Evolutionary conservation across 1,140 invertebrate genomes (phyloP), one percentile per base, ranked within the genome.

Genomic region (Nebria ingens): DNA sequence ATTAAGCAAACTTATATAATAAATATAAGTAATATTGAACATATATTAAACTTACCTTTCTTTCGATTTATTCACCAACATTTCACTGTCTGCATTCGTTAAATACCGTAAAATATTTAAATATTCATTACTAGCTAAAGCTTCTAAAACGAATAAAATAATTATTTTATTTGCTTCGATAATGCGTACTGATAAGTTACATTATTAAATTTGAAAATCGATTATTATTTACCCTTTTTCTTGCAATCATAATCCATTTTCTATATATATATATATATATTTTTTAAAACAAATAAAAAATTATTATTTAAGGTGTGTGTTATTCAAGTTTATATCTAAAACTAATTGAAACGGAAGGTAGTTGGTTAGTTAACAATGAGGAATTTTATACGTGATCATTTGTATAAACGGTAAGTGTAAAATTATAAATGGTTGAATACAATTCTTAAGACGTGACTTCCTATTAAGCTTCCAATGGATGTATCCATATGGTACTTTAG

Each of bases 111-210:
- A 45, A 12, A 45, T 45, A 11, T 11, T 45, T 17, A 45, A 45
- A 45, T 45, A 45, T 45, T 45, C 40, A 45, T 17, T 45, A 45
- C 40, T 45, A 4, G 40, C 40, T 4, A 45, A 17, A 6, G 40
- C 40, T 6, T 45, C 40, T 45, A 17, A 17, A 45, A 45, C n/a
- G n/a, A 34, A n/a, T 29, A 29, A 29, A 29, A 29, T 29, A 6
- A 29, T 29, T 6, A 29, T 29, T 29, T 29, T 29, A 29, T 29
- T 29, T 13, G 13, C 13, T 4, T 13, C 4, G 13, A 6, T 6
- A 29, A 29, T 29, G 13, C 13, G 13, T 29, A 45, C 15, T 12
- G 17, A 45, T 45, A 45, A 45, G 3, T 11, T 4, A 45, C 40
- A 12, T 12, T 11, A 34, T 34, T 34, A 34, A 9, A 34, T 34